Conservation (phyloP, 2,797 vertebrate genomes). For the Parauchenoglanis ngamensis region DNA sequence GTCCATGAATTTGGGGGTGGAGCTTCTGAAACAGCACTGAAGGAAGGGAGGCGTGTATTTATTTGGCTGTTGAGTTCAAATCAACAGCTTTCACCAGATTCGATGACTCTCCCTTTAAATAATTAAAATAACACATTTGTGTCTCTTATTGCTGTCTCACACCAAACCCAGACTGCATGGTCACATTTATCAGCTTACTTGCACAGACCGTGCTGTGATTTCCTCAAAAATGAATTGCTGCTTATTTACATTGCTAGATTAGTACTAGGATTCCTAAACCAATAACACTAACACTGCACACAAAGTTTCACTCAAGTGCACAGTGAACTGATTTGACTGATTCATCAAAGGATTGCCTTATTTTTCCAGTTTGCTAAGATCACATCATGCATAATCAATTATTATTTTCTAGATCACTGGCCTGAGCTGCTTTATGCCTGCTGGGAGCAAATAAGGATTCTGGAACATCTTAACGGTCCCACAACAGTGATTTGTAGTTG, state of each 20-base stretch:
- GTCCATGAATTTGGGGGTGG: no score
- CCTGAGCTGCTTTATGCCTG: slow-evolving; percentile 25
- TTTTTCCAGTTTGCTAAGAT: background rate
- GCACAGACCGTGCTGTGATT: background rate
- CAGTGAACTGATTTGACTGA: background rate
- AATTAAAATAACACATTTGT: background rate
- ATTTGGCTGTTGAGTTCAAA: no score
- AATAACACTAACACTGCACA: background rate
- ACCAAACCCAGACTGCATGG: background rate
- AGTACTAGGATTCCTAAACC: background rate
- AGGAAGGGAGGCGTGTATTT: no score
- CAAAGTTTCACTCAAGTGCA: background rate
- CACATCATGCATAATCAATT: background rate
- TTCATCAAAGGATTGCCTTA: background rate
- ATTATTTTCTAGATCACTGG: background rate
- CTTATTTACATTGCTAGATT: background rate
- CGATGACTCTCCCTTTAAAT: no score
- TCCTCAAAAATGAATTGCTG: no score
- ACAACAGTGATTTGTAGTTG: slow-evolving; percentile 11
- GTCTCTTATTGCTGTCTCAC: background rate
- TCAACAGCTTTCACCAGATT: no score
- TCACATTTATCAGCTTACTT: background rate
- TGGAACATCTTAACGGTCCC: background rate
- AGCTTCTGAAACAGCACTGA: no score
- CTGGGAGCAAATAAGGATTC: background rate